Conservation (phyloP, 2,888 invertebrate genomes). For the Leuctra nigra region DNA sequence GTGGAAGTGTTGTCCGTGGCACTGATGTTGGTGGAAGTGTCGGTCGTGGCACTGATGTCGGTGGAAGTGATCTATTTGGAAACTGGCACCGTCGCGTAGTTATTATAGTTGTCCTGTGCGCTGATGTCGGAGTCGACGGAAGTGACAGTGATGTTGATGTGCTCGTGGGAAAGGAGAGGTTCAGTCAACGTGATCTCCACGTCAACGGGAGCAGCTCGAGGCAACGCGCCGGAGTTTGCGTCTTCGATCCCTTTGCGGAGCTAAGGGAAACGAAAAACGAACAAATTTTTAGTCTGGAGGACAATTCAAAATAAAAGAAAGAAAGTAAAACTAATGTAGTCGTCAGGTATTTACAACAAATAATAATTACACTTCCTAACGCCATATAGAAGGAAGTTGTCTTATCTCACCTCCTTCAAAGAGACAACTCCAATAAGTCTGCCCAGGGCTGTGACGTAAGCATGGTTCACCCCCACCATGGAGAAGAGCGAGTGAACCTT, state of each 20-base stretch:
- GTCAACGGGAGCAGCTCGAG: conserved; percentile 31
- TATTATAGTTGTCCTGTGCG: too few species aligned
- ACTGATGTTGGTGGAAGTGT: too few species aligned
- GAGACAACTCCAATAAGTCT: conserved; percentile 93
- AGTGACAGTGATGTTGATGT: not conserved
- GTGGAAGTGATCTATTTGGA: too few species aligned
- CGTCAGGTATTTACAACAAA: not conserved
- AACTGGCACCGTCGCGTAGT: too few species aligned
- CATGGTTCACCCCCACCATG: conserved; percentile 96
- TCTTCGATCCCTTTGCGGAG: conserved; percentile 84
- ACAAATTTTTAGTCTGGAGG: too few species aligned
- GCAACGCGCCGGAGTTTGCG: conserved; percentile 70
- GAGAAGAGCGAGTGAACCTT: conserved; percentile 97
- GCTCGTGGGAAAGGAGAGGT: not conserved
- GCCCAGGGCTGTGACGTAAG: conserved; percentile 96
- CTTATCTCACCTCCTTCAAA: conserved; percentile 79
- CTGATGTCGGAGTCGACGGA: not conserved
- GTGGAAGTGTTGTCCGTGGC: too few species aligned
- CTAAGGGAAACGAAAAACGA: too few species aligned
- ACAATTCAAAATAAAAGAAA: conserved; percentile 24
- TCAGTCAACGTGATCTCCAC: not conserved
- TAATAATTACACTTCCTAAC: not conserved
- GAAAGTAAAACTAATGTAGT: not conserved
- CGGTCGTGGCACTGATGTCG: too few species aligned
- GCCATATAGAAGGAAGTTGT: not conserved